A percentile compares a stretch with the other conserved stretches of the same genome.
These are phyloP conservation scores for Drosophila tani DNA, from an alignment of 1,140 invertebrate species.

Conservation along the genomic window DNA sequence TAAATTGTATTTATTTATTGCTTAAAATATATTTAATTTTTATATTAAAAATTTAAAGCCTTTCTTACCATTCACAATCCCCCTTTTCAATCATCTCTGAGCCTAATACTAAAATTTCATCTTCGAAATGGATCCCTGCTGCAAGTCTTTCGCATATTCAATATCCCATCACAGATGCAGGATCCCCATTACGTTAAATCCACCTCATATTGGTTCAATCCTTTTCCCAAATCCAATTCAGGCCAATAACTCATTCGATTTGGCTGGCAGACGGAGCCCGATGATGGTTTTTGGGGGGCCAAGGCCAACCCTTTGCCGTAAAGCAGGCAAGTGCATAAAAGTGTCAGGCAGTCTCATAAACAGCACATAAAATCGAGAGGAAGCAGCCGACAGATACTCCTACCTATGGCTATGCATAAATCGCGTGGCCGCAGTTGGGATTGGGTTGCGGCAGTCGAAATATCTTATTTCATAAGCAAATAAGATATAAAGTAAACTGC, in stretches of 20 bases:
- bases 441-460: constrained; percentile 40
- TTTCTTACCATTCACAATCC: too few species aligned
- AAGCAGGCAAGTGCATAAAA: constrained; percentile 69
- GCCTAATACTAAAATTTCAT: constrained; percentile 12
- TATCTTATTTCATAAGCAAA: constrained; percentile 82
- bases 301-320: constrained; percentile 51
- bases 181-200: constrained; percentile 2
- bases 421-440: constrained; percentile 29
- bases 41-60: too few species aligned
- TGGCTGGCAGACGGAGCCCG: constrained; percentile 6
- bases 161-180: not conserved
- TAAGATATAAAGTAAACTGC: constrained; percentile 73
- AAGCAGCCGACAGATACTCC: constrained; percentile 25
- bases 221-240: constrained; percentile 24
- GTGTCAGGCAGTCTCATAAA: constrained; percentile 77
- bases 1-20: not conserved
- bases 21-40: not conserved
- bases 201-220: constrained; percentile 9
- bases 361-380: constrained; percentile 71
- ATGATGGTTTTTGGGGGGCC: constrained; percentile 9
- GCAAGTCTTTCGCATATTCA: constrained; percentile 8
- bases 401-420: constrained; percentile 52
- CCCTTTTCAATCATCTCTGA: constrained; percentile 4
- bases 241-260: constrained; percentile 52
- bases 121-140: constrained; percentile 2